A percentile compares a stretch with the other conserved stretches of the same genome.
These are phyloP conservation scores for Scylla paramamosain DNA, from an alignment of 1,140 invertebrate genomes.

Conservation along the genomic window DNA sequence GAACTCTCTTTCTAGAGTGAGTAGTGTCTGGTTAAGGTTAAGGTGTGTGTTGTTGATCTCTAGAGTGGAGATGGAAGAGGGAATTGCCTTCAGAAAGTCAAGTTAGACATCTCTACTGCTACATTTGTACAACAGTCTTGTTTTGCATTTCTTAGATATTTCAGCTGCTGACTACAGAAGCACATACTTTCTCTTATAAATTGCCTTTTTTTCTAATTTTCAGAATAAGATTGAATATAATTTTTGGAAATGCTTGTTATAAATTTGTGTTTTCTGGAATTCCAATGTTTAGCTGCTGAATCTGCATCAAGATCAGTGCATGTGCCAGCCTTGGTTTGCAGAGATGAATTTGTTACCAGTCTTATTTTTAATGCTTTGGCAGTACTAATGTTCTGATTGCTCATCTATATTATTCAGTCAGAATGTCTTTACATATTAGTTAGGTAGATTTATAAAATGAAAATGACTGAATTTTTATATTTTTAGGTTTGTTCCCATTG, in stretches of 20 bases:
- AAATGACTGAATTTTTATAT: no score
- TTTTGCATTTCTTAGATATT: no score
- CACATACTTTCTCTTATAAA: neutral
- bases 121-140: neutral
- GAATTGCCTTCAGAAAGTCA: no score
- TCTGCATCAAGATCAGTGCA: neutral
- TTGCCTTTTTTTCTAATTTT: neutral
- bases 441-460: neutral
- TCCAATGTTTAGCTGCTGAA: neutral
- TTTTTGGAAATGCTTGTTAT: neutral
- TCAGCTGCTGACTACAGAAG: no score
- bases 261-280: neutral
- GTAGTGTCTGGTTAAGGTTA: no score
- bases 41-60: no score
- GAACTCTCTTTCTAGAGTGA: no score
- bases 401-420: neutral
- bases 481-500: neutral
- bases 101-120: no score
- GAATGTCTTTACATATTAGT: neutral
- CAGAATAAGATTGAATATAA: neutral
- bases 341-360: neutral
- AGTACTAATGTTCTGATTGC: neutral
- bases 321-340: neutral
- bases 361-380: neutral
- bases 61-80: no score